phyloP scores from a whole-genome alignment of 2,888 invertebrate genomes.

The Eristalis pertinax region DNA sequence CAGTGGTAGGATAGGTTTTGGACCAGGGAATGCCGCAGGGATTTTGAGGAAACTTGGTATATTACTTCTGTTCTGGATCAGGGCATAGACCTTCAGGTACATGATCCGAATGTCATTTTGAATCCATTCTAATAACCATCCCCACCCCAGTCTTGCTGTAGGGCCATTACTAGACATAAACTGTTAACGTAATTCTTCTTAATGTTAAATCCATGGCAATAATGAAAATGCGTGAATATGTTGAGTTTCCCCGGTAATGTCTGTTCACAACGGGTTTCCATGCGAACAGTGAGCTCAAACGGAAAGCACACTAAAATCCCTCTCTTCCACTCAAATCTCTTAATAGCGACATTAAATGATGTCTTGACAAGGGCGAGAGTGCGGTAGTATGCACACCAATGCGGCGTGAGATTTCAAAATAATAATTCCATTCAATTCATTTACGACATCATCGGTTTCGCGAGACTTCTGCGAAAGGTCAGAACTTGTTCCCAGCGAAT shows the following conservation, averaged over 20 bases:
- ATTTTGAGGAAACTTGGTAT: too few relatives aligned
- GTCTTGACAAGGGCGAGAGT: neutral
- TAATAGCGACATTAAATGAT: conserved; percentile 3
- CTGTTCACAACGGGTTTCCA: neutral
- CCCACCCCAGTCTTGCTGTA: too few relatives aligned
- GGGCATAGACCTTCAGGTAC: too few relatives aligned
- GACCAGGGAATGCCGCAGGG: too few relatives aligned
- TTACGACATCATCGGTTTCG: neutral
- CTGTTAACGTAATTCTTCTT: too few relatives aligned
- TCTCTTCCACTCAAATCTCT: neutral
- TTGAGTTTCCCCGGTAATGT: neutral
- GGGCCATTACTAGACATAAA: too few relatives aligned
- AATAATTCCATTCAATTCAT: conserved; percentile 8
- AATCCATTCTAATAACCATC: too few relatives aligned
- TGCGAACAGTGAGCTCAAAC: neutral
- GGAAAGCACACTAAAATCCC: neutral
- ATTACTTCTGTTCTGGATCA: too few relatives aligned
- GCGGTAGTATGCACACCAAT: neutral
- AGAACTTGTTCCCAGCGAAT: neutral
- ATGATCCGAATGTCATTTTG: too few relatives aligned
- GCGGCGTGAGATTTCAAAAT: neutral
- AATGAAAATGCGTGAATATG: neutral
- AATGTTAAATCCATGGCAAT: too few relatives aligned
- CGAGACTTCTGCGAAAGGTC: conserved; percentile 11
- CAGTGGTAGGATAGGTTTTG: too few relatives aligned